These are phyloP conservation scores for Xenopus borealis DNA, from an alignment of 2,113 vertebrate genomes.

Conservation along the genomic window DNA sequence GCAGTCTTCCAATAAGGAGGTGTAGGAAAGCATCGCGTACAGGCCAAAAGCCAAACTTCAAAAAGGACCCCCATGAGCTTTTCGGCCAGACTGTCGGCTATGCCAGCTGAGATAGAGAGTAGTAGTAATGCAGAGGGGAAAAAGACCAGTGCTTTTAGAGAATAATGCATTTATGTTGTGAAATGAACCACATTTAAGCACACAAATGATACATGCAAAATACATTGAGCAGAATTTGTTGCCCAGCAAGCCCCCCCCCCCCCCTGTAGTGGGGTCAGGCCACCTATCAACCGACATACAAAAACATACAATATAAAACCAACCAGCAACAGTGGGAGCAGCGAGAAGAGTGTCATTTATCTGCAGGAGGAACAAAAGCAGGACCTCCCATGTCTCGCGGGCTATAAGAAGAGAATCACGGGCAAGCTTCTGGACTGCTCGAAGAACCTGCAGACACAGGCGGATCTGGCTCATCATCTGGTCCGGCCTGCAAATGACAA, in stretches of 20 bases:
- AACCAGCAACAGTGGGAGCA: constrained; percentile 87
- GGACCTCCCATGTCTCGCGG: constrained; percentile 94
- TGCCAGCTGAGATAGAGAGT: constrained; percentile 73
- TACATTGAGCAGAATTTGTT: no score
- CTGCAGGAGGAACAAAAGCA: constrained; percentile 89
- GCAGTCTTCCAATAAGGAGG: constrained; percentile 96
- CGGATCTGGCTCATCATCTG: constrained; percentile 80
- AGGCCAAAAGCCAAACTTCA: constrained; percentile 92
- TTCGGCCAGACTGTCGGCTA: constrained; percentile 90
- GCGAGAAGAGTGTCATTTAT: constrained; percentile 91
- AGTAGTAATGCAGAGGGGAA: no score
- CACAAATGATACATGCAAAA: no score
- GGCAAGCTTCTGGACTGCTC: constrained; percentile 92
- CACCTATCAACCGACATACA: no score
- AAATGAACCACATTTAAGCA: no score
- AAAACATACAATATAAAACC: constrained; percentile 19
- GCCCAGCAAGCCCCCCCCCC: no score
- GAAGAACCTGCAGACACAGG: constrained; percentile 88
- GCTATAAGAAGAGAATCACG: constrained; percentile 84
- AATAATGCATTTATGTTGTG: no score
- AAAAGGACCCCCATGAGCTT: constrained; percentile 90
- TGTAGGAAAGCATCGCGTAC: constrained; percentile 88
- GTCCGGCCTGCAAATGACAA: constrained; percentile 70
- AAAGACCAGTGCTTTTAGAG: no score
- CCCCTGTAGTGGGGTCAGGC: no score